Conservation (phyloP, 2,113 vertebrate species). For the Synodontis membranacea region DNA sequence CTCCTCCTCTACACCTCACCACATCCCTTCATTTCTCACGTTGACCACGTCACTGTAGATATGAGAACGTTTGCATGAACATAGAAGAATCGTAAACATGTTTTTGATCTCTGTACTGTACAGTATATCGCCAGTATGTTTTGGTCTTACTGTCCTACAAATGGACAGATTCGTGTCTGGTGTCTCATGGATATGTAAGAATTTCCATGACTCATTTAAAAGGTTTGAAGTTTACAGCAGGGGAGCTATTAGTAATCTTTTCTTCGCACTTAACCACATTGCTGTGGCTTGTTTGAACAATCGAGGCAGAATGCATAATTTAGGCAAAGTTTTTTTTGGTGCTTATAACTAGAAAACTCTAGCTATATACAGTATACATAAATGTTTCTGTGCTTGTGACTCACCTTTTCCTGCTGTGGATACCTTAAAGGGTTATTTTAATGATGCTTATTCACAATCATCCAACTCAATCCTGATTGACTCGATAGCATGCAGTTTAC, state of each 20-base stretch:
- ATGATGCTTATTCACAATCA: background rate
- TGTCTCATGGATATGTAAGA: background rate
- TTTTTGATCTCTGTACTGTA: background rate
- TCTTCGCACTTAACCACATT: background rate
- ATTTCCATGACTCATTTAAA: background rate
- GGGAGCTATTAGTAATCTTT: background rate
- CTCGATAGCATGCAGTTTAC: background rate
- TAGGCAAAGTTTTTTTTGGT: background rate
- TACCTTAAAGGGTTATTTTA: no score
- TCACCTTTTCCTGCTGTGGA: background rate
- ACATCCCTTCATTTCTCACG: conserved; percentile 17
- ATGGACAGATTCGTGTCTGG: background rate
- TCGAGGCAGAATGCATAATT: background rate
- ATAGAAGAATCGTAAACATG: background rate
- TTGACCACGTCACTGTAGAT: conserved; percentile 25
- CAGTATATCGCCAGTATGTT: no score
- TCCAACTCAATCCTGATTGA: background rate
- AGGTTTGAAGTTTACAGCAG: background rate
- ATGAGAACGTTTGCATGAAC: background rate
- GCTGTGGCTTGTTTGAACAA: background rate
- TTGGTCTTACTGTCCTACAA: no score
- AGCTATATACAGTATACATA: background rate
- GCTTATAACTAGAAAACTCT: background rate
- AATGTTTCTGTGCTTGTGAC: background rate
- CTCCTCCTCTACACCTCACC: background rate